Base-by-base conservation (phyloP, 2,888 invertebrate genomes). In the Euproctis similis region DNA sequence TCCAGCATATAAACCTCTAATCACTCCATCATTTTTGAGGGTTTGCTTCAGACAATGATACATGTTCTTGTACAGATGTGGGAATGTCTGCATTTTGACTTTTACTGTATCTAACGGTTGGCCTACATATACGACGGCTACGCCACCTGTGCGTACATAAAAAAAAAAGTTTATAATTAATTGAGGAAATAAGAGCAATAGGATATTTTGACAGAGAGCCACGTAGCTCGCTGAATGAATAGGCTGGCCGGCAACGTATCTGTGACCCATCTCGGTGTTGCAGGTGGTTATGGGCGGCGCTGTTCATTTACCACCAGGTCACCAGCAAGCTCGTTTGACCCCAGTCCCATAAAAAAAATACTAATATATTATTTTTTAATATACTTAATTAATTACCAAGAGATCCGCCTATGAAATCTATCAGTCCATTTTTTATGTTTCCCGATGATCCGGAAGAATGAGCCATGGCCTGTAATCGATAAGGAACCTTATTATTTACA, bases 51-150 rank as follows among this genome's bases (percentile, higher is more conserved):
- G 90, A 72, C 99, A 99, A 54, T 93, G 82, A 25, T 90, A 78
- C 91, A 97, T 96, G 50, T 92, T 93, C 42, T 87, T 89, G 70
- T 99, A 98, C 23, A 96, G 64, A 7, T 89, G 82, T 0, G 98
- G 98, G 67, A 97, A 99, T 21, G 98, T 96, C 81, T 99, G 99
- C 92, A 99, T 94, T 82, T 99, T 99, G 12, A 99, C 99, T 88
- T 99, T 99, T 1, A 99, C 93, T 4, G 98, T 99, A 66, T 99
- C 99, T 50, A 99, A 72, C 2, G 99, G 98, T 68, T 99, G 99
- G 0, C 98, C 98, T 4, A 97, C 96, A 76, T 96, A 96, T 2
- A 98, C 98, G 26, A 93, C 89, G 2, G 96, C 95, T 23, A 92
- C 86, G 12, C 97, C 99, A 60, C 97, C 98, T 96, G 56, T 50